A percentile compares a stretch with the other conserved stretches of the same genome.
Evolutionary conservation across 2,113 vertebrate genomes (phyloP).

Genomic region (Genyomyrus donnyi): DNA sequence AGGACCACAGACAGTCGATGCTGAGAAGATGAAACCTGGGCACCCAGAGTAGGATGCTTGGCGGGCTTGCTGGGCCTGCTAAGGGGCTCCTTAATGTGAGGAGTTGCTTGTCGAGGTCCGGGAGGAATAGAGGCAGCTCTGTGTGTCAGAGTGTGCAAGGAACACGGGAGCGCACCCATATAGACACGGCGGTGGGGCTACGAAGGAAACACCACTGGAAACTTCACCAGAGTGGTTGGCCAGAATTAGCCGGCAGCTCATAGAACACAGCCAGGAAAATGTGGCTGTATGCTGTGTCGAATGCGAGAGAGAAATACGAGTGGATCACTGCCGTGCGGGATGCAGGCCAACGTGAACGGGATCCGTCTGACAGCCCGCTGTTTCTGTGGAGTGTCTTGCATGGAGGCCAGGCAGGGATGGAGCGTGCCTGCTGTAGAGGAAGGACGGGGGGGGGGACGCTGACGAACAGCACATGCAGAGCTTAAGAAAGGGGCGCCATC

Average conservation of each 20-base stretch:
- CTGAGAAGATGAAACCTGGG: neutral
- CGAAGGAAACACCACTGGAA: neutral
- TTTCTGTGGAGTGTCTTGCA: neutral
- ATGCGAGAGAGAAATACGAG: neutral
- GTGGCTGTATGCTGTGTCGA: neutral
- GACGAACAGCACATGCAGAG: neutral
- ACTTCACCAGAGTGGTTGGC: neutral
- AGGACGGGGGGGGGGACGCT: neutral
- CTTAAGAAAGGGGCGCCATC: neutral
- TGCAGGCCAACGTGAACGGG: neutral
- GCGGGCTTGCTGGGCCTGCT: neutral
- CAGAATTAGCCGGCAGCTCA: neutral
- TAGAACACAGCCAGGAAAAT: slow-evolving; percentile 3
- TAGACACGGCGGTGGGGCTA: neutral
- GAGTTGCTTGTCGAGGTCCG: neutral
- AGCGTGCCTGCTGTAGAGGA: neutral
- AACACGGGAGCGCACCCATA: neutral
- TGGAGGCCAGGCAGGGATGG: neutral
- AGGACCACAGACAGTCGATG: neutral
- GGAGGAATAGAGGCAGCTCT: neutral
- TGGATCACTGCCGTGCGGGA: neutral
- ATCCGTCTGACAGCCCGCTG: neutral
- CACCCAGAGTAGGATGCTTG: neutral
- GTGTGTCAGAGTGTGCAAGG: neutral
- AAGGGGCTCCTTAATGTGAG: neutral